Percentiles rank a stretch among this genome's conserved stretches.
These are phyloP conservation scores for Tyrannus savana DNA, from an alignment of 2,113 vertebrate species.

Conservation along the genomic window DNA sequence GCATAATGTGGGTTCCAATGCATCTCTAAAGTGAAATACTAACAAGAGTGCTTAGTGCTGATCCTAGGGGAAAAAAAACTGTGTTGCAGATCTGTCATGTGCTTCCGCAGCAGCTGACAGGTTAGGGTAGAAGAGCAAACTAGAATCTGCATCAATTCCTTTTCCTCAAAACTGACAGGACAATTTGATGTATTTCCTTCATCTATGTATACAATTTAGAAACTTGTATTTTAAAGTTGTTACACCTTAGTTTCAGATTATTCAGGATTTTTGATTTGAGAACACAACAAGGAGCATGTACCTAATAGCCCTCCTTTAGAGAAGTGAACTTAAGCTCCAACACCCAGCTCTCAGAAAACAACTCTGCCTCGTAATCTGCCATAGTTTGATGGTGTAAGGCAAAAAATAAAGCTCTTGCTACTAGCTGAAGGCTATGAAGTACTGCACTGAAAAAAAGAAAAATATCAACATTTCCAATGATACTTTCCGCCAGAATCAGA, in stretches of 20 bases:
- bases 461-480: neutral
- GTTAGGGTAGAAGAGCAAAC: neutral
- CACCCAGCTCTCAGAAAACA: neutral
- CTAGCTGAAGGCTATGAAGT: neutral
- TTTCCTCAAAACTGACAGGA: neutral
- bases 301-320: neutral
- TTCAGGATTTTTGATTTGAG: neutral
- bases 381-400: neutral
- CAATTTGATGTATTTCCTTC: neutral
- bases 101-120: neutral
- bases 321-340: neutral
- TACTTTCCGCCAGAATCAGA: neutral
- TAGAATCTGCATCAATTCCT: neutral
- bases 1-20: neutral
- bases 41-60: neutral
- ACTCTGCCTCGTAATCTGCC: neutral
- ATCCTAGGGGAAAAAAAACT: neutral
- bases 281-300: neutral
- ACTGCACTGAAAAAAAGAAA: neutral
- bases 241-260: neutral
- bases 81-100: fast-evolving
- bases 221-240: neutral
- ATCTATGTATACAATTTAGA: neutral
- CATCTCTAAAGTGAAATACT: neutral
- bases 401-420: neutral